Conservation (phyloP, 2,888 invertebrate species). For the Caenorhabditis drosophilae region DNA sequence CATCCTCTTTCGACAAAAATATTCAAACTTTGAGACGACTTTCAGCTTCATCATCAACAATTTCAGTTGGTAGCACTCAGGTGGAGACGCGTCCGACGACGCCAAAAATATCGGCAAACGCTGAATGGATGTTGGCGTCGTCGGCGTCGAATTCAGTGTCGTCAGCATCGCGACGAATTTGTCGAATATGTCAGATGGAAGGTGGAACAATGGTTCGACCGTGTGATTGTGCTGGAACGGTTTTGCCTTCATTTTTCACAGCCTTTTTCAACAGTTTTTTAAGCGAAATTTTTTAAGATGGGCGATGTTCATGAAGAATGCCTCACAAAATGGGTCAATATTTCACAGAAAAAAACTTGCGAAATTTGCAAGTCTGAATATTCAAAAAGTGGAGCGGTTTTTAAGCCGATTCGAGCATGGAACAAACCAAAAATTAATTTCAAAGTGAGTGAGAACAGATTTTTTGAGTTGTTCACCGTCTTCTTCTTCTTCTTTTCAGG, state of each 20-base stretch:
- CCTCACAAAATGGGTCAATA: constrained; percentile 57
- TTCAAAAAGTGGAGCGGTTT: constrained; percentile 42
- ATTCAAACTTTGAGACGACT: no score
- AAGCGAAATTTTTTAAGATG: no score
- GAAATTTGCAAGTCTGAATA: constrained; percentile 60
- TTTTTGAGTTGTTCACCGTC: not conserved
- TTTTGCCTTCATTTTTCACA: no score
- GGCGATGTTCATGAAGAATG: constrained; percentile 59
- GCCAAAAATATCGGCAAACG: no score
- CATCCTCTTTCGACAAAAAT: no score
- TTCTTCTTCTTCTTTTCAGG: not conserved
- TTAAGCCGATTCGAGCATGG: constrained; percentile 52
- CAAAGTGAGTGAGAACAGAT: constrained; percentile 15
- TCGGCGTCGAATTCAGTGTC: constrained; percentile 21
- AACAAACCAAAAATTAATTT: constrained; percentile 32
- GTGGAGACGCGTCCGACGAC: no score
- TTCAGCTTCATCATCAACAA: not conserved
- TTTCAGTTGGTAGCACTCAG: no score
- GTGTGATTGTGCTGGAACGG: constrained; percentile 61
- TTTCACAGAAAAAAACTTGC: constrained; percentile 52
- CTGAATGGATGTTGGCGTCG: no score
- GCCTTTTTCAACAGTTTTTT: no score
- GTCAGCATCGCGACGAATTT: constrained; percentile 39
- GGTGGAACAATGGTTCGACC: constrained; percentile 59
- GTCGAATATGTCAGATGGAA: constrained; percentile 64